These are phyloP conservation scores for Anastrepha ludens DNA, from an alignment of 1,140 invertebrate species.

Conservation along the genomic window DNA sequence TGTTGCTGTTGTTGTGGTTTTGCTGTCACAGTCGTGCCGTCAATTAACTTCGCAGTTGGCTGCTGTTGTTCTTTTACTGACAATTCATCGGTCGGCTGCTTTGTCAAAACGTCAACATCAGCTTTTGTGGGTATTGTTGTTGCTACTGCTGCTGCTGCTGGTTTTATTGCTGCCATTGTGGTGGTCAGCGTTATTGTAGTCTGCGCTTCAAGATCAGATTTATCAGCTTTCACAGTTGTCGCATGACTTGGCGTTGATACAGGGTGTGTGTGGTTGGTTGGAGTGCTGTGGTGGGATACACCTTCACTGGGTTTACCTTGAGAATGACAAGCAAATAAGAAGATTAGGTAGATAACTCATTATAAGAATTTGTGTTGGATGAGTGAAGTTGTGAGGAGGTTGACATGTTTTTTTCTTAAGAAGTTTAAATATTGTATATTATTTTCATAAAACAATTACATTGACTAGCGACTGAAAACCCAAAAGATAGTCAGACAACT, in stretches of 20 bases:
- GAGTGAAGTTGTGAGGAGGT: too few relatives aligned
- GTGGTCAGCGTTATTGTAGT: slow-evolving; percentile 49
- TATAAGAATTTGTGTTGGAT: too few relatives aligned
- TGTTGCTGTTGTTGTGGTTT: not conserved
- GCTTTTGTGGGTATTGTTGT: not conserved
- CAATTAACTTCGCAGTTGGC: slow-evolving; percentile 9
- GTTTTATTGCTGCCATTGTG: slow-evolving; percentile 48
- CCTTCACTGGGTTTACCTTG: not conserved
- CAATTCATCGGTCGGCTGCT: not conserved
- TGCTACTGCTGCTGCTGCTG: not conserved
- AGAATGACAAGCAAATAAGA: not conserved
- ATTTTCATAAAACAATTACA: too few relatives aligned
- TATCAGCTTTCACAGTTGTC: slow-evolving; percentile 16
- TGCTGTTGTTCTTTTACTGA: slow-evolving; percentile 31
- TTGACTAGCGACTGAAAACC: too few relatives aligned
- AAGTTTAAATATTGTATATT: too few relatives aligned
- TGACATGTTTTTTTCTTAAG: too few relatives aligned
- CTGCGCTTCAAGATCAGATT: slow-evolving; percentile 15
- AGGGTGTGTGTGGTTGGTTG: not conserved
- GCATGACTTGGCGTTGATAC: not conserved
- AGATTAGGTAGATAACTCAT: too few relatives aligned
- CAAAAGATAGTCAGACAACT: too few relatives aligned
- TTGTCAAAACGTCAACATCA: not conserved
- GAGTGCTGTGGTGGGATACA: not conserved
- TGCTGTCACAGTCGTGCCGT: not conserved